Conservation (phyloP, 2,888 invertebrate genomes). For the Automeris io region DNA sequence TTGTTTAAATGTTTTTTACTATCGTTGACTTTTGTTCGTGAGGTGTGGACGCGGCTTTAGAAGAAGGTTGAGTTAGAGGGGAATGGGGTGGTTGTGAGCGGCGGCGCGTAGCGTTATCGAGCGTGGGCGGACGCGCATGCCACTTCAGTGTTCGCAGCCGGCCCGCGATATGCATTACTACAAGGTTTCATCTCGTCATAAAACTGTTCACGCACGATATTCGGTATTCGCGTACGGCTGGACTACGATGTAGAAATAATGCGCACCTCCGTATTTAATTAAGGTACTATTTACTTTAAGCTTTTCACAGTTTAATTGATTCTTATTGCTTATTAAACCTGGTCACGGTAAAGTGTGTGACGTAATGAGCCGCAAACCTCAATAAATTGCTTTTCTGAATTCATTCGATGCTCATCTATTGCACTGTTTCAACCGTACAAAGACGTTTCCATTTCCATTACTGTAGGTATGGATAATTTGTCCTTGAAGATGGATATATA, state of each 20-base stretch:
- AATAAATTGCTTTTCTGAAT: neutral
- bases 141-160: slow-evolving; percentile 32
- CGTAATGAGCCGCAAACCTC: slow-evolving; percentile 34
- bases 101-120: slow-evolving; percentile 52
- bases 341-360: slow-evolving; percentile 43
- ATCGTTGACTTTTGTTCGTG: neutral
- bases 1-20: neutral
- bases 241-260: slow-evolving; percentile 41
- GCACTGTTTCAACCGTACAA: neutral
- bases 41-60: neutral
- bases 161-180: slow-evolving; percentile 46
- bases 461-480: neutral
- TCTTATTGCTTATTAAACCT: neutral
- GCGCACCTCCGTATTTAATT: slow-evolving; percentile 30
- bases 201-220: slow-evolving; percentile 29
- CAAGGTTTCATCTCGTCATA: slow-evolving; percentile 30
- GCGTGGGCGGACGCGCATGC: slow-evolving; percentile 67
- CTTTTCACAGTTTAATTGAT: neutral
- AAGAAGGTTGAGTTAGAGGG: slow-evolving; percentile 9
- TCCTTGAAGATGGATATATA: slow-evolving; percentile 7
- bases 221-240: slow-evolving; percentile 29
- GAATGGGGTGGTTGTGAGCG: slow-evolving; percentile 18
- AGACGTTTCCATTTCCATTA: neutral
- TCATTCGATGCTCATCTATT: neutral
- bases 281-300: slow-evolving; percentile 34